Evolutionary conservation across 2,797 vertebrate genomes (phyloP).

Genomic region (Dipus sagitta): DNA sequence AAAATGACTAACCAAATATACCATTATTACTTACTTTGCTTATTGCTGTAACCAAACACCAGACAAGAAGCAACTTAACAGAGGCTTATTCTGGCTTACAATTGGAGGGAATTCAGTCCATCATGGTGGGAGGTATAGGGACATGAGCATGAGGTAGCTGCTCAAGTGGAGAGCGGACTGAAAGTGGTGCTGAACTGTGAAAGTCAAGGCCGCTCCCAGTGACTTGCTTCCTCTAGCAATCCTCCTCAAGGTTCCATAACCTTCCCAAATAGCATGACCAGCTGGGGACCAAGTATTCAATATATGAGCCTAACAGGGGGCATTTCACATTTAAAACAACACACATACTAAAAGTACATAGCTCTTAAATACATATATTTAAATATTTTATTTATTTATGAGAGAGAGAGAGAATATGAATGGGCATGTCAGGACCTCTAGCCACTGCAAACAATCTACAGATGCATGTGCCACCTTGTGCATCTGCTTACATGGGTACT

Average conservation of each 20-base stretch:
- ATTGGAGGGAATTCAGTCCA: too few relatives aligned
- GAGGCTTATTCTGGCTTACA: not conserved
- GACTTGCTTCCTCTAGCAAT: not conserved
- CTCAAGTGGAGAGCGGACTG: not conserved
- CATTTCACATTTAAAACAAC: not conserved
- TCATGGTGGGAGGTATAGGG: not conserved
- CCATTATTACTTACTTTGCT: not conserved
- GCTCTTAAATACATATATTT: not conserved
- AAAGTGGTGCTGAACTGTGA: not conserved
- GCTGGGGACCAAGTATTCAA: not conserved
- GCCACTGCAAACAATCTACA: too few relatives aligned
- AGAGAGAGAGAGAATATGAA: too few relatives aligned
- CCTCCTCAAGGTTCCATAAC: not conserved
- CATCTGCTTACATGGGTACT: too few relatives aligned
- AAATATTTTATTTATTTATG: too few relatives aligned
- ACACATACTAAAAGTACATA: not conserved
- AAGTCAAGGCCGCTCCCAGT: not conserved
- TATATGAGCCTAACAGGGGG: not conserved
- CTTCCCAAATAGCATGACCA: not conserved
- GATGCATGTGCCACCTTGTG: too few relatives aligned
- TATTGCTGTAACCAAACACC: not conserved
- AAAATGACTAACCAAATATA: not conserved
- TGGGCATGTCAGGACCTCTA: too few relatives aligned
- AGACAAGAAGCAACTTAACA: not conserved
- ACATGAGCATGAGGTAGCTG: not conserved